Base-by-base conservation (phyloP, 1,140 invertebrate genomes). In the Euwallacea similis region DNA sequence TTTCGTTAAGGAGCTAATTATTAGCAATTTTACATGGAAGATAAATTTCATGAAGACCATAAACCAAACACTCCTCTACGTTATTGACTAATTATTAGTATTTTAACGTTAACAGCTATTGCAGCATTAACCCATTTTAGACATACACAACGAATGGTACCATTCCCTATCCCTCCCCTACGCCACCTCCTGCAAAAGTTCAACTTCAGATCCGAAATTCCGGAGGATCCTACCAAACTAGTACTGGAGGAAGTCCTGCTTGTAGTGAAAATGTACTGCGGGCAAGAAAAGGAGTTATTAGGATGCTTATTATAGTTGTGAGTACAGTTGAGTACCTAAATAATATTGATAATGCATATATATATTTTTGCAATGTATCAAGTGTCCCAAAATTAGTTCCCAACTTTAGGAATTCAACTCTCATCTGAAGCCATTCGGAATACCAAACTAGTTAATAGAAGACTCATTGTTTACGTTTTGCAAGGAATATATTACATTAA, bases 271-370 rank as follows among this genome's bases (percentile, higher is more conserved):
- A 90, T 75, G 88, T 90, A 1, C 79, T 91, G 11, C 84, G 86
- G 11, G 89, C 89, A 11, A 84, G 90, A 10, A 85, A 89, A 15
- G 89, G 89, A 13, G 89, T 91, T 42, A 89, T 91, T 60, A 87
- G 91, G 59, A 91, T 96, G 87, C 84, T 96, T 21, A 80, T 81
- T 59, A 89, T 95, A 33, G 89, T 92, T 6, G 90, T 95, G 9
- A 91, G 94, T 33, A 33, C 4, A 33, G 4, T 33, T 33, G 4
- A 33, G 21, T 4, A 33, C 21, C 21, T 1, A 33, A 33, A 4
- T 33, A 33, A 33, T 33, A 33, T 4, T 33, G 4, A 33, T 33
- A 33, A 33, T 1, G 21, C 21, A 33, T 4, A 33, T 33, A 33
- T 4, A 33, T 33, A 33, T 33, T 33, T 33, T 33, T 4, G 21